phyloP scores from a whole-genome alignment of 2,797 vertebrate genomes.

The Rhynchonycteris naso region DNA sequence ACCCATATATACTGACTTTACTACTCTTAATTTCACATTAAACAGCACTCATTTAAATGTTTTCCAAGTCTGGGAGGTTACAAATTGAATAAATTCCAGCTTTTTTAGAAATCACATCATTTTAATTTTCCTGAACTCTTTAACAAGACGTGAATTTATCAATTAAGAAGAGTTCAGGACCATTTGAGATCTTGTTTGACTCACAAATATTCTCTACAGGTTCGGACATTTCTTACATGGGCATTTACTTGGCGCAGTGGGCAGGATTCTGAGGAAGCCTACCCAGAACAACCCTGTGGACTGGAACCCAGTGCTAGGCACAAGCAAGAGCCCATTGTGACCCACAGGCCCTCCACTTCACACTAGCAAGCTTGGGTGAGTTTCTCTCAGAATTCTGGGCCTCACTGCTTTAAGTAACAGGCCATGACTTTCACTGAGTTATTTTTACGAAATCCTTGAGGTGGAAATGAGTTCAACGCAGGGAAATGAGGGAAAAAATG shows the following conservation, averaged over 20 bases:
- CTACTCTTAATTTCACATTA: constrained; percentile 15
- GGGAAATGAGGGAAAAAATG: neutral
- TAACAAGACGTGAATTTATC: constrained; percentile 51
- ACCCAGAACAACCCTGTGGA: neutral
- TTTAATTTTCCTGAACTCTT: constrained; percentile 44
- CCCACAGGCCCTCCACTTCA: neutral
- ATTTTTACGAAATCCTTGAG: neutral
- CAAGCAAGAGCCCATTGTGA: neutral
- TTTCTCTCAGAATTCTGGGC: neutral
- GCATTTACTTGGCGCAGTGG: neutral
- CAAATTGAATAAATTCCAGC: constrained; percentile 25
- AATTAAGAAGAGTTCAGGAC: constrained; percentile 54
- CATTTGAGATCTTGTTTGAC: neutral
- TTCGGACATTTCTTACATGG: neutral
- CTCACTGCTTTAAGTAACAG: neutral
- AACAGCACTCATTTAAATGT: constrained; percentile 2
- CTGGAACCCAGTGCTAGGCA: neutral
- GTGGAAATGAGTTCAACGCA: neutral
- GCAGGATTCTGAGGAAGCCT: neutral
- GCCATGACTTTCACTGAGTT: neutral
- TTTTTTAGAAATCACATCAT: constrained; percentile 51
- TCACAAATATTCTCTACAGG: neutral
- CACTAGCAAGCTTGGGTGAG: neutral
- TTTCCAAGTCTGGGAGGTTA: constrained; percentile 45
- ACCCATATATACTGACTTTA: neutral